Base-by-base conservation (phyloP, 2,888 invertebrate species). In the Chirona hameri region DNA sequence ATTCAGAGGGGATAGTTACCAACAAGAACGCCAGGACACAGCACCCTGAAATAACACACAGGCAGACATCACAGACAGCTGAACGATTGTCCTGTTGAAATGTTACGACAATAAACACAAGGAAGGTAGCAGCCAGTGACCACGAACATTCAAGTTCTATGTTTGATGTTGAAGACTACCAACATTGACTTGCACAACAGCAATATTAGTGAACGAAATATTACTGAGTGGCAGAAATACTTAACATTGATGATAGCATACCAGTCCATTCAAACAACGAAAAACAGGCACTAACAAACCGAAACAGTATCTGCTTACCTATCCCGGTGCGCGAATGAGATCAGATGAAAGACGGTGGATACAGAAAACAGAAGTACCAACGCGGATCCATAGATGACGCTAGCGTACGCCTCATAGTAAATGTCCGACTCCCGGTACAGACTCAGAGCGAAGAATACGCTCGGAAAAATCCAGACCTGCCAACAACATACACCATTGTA, bases 271-370 rank as follows among this genome's bases (percentile, higher is more conserved):
- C 7, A 60, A 60, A 60, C 21, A 60, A 2, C 24, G 39, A 39
- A n/a, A 65, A 18, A 27, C 27, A 65, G 18, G 12, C 18, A 10
- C 1, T 10, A 39, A 65, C 65, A 65, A 9, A 52, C 31, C 72
- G 46, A 60, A 82, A 12, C 52, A 27, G 81, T 24, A 81, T 24
- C 21, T 0, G 18, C 86, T 86, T 86, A 89, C 89, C 87, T 87
- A 84, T 86, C 87, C 60, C 86, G 82, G 46, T 83, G 83, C 31
- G 87, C 86, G 86, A 88, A 97, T 88, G 95, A 95, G 29, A 96
- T 92, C 81, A 93, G 93, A 88, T 97, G 97, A 90, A 97, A 97
- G 87, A 93, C 92, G 60, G 97, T 96, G 57, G 97, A 97, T 46
- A 96, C 91, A 65, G 93, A 92, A 89, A 97, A 97, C 82, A 97